Evolutionary conservation across 1,140 invertebrate species (phyloP).

Genomic region (Pseudomyrmex gracilis): DNA sequence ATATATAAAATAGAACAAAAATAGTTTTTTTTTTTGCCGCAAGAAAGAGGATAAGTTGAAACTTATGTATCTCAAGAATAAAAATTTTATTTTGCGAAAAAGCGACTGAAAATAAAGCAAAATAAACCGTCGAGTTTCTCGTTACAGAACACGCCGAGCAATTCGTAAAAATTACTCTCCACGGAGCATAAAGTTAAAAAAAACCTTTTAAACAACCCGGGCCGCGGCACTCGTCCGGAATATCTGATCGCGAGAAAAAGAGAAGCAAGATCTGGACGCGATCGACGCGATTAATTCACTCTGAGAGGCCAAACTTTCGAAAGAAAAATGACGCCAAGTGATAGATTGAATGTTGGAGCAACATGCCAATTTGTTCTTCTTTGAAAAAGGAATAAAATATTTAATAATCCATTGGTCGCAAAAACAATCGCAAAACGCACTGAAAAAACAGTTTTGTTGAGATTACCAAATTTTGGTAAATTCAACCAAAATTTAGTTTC

Average conservation of each 20-base stretch:
- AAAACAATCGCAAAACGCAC: not conserved
- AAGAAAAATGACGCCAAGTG: conserved; percentile 1
- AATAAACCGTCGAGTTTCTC: not conserved
- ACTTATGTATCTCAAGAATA: conserved; percentile 5
- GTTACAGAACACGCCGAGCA: not conserved
- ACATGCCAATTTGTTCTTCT: not conserved
- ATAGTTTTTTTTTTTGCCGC: not conserved
- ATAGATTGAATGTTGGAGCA: conserved; percentile 2
- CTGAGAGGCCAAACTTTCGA: conserved; percentile 38
- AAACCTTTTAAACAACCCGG: conserved; percentile 8
- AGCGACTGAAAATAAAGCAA: conserved; percentile 20
- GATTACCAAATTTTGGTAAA: too few species aligned
- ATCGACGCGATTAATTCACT: conserved; percentile 40
- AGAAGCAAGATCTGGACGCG: not conserved
- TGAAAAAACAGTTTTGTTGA: too few species aligned
- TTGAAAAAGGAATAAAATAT: conserved; percentile 7
- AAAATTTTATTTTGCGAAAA: conserved; percentile 43
- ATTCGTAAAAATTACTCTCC: conserved; percentile 28
- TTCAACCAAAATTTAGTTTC: too few species aligned
- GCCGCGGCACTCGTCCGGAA: not conserved
- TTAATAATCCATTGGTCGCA: not conserved
- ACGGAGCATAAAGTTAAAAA: conserved; percentile 9
- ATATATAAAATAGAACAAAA: too few species aligned
- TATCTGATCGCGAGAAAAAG: not conserved
- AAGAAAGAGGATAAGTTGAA: not conserved